phyloP scores from a whole-genome alignment of 2,113 vertebrate genomes.

The Gavia stellata region DNA sequence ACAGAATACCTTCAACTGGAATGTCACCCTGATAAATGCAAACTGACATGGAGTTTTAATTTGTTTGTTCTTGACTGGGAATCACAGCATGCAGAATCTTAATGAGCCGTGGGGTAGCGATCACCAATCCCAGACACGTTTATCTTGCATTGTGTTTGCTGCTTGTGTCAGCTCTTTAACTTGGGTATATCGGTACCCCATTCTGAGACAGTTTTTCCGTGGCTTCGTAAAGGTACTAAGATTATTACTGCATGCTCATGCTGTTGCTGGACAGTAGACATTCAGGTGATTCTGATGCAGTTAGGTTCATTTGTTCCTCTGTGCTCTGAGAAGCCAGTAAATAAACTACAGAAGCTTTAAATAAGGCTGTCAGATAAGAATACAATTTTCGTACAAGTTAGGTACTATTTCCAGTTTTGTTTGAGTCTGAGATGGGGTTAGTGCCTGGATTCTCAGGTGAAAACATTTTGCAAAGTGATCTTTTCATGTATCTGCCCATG shows the following conservation, averaged over 20 bases:
- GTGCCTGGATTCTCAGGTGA: not conserved
- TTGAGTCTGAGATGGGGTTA: not conserved
- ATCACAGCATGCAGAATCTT: not conserved
- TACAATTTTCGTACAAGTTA: not conserved
- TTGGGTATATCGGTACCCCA: not conserved
- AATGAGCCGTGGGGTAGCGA: not conserved
- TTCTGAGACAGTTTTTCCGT: not conserved
- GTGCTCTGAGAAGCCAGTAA: not conserved
- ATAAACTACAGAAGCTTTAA: not conserved
- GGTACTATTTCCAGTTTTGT: not conserved
- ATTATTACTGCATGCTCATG: not conserved
- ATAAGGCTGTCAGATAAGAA: not conserved
- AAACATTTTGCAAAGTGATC: not conserved
- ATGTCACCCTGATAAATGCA: slow-evolving; percentile 24
- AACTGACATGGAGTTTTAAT: slow-evolving; percentile 21
- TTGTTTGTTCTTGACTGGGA: slow-evolving; percentile 29
- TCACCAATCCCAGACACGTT: not conserved
- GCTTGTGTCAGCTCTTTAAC: not conserved
- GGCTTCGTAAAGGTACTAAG: not conserved
- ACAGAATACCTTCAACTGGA: not conserved
- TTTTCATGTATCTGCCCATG: not conserved
- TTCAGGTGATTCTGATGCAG: not conserved
- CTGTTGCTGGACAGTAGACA: not conserved
- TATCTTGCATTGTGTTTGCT: not conserved
- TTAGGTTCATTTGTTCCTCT: not conserved